Percentiles rank a stretch among this genome's conserved stretches.
phyloP scores from a whole-genome alignment of 1,140 invertebrate species.

The Sweltsa coloradensis region DNA sequence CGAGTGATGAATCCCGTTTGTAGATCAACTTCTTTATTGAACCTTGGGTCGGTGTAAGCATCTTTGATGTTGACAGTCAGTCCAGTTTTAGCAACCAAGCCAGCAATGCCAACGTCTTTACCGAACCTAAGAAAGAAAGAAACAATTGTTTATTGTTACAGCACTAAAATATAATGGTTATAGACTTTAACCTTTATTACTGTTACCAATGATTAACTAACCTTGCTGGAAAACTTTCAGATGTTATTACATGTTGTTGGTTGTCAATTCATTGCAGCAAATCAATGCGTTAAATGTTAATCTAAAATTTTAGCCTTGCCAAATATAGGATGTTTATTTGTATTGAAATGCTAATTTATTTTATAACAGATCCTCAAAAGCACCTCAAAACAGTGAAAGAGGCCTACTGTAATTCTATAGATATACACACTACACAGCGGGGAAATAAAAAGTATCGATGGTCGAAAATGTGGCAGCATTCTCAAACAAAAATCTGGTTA shows the following conservation, averaged over 20 bases:
- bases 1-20: slow-evolving; percentile 35
- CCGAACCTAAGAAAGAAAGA: slow-evolving; percentile 24
- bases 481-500: no score
- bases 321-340: no score
- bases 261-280: background rate
- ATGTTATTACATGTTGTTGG: background rate
- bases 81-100: slow-evolving; percentile 32
- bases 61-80: slow-evolving; percentile 33
- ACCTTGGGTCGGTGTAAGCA: slow-evolving; percentile 35
- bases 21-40: slow-evolving; percentile 34
- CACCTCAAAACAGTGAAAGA: no score
- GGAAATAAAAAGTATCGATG: no score
- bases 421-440: no score
- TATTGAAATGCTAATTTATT: no score
- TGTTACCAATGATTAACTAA: background rate
- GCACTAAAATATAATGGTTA: background rate
- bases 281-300: background rate
- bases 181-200: background rate
- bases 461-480: no score
- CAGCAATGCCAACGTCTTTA: slow-evolving; percentile 32
- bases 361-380: no score
- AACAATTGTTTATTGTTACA: background rate
- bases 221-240: background rate
- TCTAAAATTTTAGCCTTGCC: no score
- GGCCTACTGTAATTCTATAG: no score